These are phyloP conservation scores for Trichogramma evanescens DNA, from an alignment of 2,888 invertebrate species.

Conservation along the genomic window DNA sequence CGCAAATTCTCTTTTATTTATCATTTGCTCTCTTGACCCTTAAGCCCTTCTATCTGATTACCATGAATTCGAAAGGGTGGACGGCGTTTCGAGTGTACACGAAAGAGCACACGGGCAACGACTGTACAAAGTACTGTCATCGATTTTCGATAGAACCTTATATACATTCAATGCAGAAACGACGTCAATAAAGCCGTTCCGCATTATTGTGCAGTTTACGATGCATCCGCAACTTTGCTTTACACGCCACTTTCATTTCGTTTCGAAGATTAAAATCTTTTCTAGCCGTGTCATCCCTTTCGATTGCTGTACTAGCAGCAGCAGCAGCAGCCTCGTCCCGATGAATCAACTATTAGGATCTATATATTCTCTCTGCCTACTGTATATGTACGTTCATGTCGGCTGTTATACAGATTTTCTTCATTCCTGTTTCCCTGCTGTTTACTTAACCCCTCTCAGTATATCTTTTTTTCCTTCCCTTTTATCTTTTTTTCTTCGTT, in stretches of 20 bases:
- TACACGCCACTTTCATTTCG: constrained; percentile 6
- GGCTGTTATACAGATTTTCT: no score
- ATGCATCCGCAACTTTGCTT: constrained; percentile 13
- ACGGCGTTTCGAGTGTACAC: neutral
- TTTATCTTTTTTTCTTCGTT: no score
- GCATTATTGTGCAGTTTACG: constrained; percentile 13
- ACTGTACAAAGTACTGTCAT: neutral
- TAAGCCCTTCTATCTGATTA: constrained; percentile 6
- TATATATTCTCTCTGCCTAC: no score
- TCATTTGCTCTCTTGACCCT: neutral
- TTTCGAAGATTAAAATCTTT: constrained; percentile 11
- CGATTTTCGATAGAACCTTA: constrained; percentile 10
- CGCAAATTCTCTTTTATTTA: neutral
- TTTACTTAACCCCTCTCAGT: no score
- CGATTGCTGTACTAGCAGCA: no score
- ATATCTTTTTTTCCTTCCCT: no score
- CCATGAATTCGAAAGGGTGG: neutral
- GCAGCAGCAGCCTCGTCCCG: no score
- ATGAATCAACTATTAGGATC: no score
- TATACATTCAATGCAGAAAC: neutral
- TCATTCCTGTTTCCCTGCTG: no score
- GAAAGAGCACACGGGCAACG: neutral
- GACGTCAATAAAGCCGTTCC: constrained; percentile 11
- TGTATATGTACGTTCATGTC: no score
- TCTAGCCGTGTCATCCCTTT: neutral